Evolutionary conservation across 2,888 invertebrate species (phyloP).

Genomic region (Acanthosepion esculentum): DNA sequence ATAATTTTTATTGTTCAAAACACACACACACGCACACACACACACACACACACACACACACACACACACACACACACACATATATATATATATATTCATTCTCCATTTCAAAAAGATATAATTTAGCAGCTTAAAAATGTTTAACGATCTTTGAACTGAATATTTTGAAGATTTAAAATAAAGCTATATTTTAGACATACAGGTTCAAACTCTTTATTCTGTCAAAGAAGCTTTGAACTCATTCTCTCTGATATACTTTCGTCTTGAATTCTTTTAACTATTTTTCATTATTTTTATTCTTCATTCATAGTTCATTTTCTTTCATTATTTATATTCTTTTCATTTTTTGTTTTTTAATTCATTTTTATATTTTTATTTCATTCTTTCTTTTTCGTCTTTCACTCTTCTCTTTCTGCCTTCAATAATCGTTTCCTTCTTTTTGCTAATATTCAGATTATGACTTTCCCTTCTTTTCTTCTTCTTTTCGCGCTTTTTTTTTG

Average conservation of each 20-base stretch:
- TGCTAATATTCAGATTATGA: too few species aligned
- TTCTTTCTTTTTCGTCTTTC: background rate
- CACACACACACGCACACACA: background rate
- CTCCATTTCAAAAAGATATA: too few species aligned
- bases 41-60: background rate
- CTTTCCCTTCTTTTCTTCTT: too few species aligned
- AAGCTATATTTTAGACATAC: too few species aligned
- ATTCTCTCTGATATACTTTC: too few species aligned
- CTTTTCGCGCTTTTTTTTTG: background rate
- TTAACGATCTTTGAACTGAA: too few species aligned
- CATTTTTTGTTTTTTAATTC: background rate
- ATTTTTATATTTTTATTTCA: background rate
- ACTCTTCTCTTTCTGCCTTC: background rate
- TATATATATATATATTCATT: too few species aligned
- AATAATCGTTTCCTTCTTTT: background rate
- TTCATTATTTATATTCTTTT: background rate
- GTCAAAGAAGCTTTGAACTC: too few species aligned
- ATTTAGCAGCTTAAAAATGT: too few species aligned
- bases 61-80: background rate
- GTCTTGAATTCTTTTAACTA: background rate
- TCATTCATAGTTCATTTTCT: background rate
- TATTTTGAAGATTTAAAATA: too few species aligned
- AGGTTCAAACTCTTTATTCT: too few species aligned
- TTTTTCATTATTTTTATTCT: background rate
- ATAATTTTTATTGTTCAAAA: background rate